phyloP scores from a whole-genome alignment of 2,113 vertebrate genomes.

The Catharus fuscescens region DNA sequence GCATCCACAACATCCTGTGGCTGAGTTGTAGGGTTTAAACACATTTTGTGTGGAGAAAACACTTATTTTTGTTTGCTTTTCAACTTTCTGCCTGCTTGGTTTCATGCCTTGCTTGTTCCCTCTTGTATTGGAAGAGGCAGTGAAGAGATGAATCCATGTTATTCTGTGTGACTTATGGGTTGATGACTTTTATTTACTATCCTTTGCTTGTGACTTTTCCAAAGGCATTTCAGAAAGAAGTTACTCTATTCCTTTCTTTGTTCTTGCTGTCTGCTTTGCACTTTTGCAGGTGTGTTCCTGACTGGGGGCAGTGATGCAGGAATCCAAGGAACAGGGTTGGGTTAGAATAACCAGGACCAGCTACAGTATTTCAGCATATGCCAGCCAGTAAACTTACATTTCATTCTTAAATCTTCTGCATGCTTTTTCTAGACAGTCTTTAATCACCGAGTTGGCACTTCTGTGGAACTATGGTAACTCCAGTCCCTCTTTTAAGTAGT shows the following conservation, averaged over 20 bases:
- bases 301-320: not conserved
- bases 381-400: not conserved
- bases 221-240: not conserved
- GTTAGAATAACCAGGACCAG: not conserved
- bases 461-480: not conserved
- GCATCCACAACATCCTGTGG: slow-evolving; percentile 50
- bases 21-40: not conserved
- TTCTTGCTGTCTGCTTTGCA: not conserved
- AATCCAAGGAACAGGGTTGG: not conserved
- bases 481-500: not conserved
- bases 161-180: not conserved
- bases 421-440: not conserved
- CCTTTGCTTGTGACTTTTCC: not conserved
- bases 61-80: slow-evolving; percentile 41
- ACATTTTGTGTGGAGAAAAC: not conserved
- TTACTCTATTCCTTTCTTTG: not conserved
- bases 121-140: not conserved
- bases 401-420: not conserved
- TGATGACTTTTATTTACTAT: not conserved
- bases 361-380: not conserved
- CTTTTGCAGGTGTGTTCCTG: not conserved
- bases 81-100: not conserved
- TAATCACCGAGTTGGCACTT: not conserved
- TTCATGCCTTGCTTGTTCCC: not conserved
- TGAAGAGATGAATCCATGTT: not conserved